A percentile compares a stretch with the other conserved stretches of the same genome.
phyloP scores from a whole-genome alignment of 2,797 vertebrate species.

The Danio kyathit region DNA sequence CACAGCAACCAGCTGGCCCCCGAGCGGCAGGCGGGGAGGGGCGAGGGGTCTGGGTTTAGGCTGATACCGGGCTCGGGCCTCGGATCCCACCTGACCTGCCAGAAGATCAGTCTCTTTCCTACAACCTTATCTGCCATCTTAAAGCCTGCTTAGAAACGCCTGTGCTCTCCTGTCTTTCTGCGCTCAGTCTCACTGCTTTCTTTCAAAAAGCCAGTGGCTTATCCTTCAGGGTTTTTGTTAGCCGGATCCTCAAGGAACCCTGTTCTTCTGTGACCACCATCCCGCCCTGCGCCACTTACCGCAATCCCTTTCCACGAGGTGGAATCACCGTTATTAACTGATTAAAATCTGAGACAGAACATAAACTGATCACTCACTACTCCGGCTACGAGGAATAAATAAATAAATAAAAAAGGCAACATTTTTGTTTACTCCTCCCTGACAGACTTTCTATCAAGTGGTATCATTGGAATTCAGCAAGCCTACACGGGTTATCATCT shows the following conservation, averaged over 20 bases:
- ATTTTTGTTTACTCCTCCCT: slow-evolving; percentile 55
- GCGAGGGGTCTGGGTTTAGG: slow-evolving; percentile 76
- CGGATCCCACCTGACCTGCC: slow-evolving; percentile 63
- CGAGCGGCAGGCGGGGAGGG: slow-evolving; percentile 27
- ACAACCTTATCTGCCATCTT: slow-evolving; percentile 68
- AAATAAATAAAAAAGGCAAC: slow-evolving; percentile 59
- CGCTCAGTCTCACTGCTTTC: slow-evolving; percentile 23
- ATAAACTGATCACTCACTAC: slow-evolving; percentile 47
- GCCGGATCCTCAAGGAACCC: slow-evolving; percentile 49
- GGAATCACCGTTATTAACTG: slow-evolving; percentile 45
- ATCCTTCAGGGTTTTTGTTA: slow-evolving; percentile 53
- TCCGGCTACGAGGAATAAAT: slow-evolving; percentile 37
- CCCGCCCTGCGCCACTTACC: slow-evolving; percentile 25
- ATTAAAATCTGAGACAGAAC: slow-evolving; percentile 53
- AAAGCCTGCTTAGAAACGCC: slow-evolving; percentile 66
- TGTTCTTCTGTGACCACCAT: slow-evolving; percentile 6
- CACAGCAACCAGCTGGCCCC: slow-evolving; percentile 63
- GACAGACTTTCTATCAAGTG: slow-evolving; percentile 68
- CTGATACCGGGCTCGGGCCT: slow-evolving; percentile 71
- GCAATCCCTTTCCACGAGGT: slow-evolving; percentile 36
- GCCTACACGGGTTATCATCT: slow-evolving; percentile 62
- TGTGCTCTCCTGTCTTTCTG: slow-evolving; percentile 42
- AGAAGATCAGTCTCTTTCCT: slow-evolving; percentile 67
- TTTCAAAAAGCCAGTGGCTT: slow-evolving; percentile 52
- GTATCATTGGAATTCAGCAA: slow-evolving; percentile 63